Conservation (phyloP, 2,888 invertebrate species). For the Apamea sordens region DNA sequence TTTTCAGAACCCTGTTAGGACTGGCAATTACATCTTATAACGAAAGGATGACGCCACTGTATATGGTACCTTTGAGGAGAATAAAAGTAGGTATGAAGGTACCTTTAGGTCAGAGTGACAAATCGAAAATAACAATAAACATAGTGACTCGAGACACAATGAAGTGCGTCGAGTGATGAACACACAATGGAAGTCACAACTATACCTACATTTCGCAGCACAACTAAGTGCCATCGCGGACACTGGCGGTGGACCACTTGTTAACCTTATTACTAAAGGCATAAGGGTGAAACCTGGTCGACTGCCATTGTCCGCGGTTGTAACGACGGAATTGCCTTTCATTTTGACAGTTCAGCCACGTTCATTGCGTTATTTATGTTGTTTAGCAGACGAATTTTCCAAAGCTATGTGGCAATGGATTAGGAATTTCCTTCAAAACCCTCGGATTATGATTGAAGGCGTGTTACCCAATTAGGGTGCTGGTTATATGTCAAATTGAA, state of each 20-base stretch:
- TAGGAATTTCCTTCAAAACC: not conserved
- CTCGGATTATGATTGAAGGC: not conserved
- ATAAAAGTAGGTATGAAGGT: not conserved
- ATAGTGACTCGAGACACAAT: not conserved
- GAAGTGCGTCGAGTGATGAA: not conserved
- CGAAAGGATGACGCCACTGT: not conserved
- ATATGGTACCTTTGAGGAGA: not conserved
- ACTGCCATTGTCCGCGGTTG: no score
- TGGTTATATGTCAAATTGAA: not conserved
- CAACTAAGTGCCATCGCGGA: not conserved
- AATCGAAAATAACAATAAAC: slow-evolving; percentile 13
- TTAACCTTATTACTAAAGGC: no score
- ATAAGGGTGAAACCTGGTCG: no score
- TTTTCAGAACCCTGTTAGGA: not conserved
- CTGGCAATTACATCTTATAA: not conserved
- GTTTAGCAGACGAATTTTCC: not conserved
- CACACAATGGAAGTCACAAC: not conserved
- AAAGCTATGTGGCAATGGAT: not conserved
- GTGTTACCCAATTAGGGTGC: not conserved
- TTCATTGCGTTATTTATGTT: not conserved
- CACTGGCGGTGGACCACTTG: no score
- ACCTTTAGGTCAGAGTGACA: not conserved
- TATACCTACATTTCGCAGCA: not conserved
- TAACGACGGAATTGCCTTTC: not conserved
- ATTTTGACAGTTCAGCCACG: not conserved